Evolutionary conservation across 2,888 invertebrate species (phyloP).

Genomic region (Oxycera nigricornis): DNA sequence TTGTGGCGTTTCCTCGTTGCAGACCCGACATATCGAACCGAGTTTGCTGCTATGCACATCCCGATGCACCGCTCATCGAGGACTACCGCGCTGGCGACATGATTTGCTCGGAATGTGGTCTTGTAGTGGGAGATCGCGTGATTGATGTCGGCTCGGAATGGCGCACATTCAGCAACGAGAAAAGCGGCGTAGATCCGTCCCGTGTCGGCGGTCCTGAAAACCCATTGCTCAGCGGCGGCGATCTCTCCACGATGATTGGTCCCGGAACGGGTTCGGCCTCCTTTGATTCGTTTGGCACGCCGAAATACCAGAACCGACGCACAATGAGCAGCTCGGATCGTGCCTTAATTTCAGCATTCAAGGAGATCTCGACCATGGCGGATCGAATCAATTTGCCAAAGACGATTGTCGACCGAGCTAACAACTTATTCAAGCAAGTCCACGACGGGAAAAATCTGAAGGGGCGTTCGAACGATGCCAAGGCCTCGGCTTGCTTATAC

Average conservation of each 20-base stretch:
- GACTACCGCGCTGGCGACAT: constrained; percentile 99
- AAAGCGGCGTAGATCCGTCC: constrained; percentile 94
- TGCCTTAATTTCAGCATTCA: constrained; percentile 93
- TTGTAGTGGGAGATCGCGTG: constrained; percentile 98
- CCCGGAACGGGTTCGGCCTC: constrained; percentile 79
- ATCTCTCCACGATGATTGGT: constrained; percentile 95
- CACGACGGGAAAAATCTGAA: constrained; percentile 96
- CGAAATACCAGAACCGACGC: constrained; percentile 76
- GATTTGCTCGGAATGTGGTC: constrained; percentile 99
- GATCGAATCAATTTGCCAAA: constrained; percentile 96
- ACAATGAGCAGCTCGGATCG: constrained; percentile 94
- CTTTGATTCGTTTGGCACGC: constrained; percentile 85
- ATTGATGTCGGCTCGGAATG: constrained; percentile 99
- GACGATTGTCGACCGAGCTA: constrained; percentile 96
- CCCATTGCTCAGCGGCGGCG: constrained; percentile 92
- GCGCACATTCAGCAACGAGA: constrained; percentile 99
- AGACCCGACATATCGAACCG: constrained; percentile 75
- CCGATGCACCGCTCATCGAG: constrained; percentile 94
- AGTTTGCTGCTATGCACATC: constrained; percentile 92
- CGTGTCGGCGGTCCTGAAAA: constrained; percentile 99
- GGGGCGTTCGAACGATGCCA: constrained; percentile 96
- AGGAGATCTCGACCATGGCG: constrained; percentile 98
- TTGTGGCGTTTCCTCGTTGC: no score
- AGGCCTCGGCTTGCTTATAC: constrained; percentile 97
- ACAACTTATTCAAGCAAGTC: constrained; percentile 97